These are phyloP conservation scores for Coptodon bakossiorum DNA, from an alignment of 2,113 vertebrate genomes.

Conservation along the genomic window DNA sequence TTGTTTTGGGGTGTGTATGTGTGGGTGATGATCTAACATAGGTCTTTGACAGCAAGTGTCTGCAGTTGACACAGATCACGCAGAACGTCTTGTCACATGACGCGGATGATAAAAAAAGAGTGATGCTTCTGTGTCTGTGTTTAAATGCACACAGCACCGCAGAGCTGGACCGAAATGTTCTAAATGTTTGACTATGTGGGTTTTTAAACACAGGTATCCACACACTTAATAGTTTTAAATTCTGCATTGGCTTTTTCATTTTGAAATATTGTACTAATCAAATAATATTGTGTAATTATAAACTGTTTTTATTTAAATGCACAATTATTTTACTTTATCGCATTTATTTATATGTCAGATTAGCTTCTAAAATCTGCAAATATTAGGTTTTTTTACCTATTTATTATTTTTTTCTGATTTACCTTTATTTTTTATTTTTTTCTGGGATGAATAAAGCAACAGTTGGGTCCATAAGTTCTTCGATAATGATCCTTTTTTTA, in stretches of 20 bases:
- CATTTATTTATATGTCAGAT: not conserved
- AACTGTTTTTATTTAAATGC: not conserved
- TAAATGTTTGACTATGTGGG: not conserved
- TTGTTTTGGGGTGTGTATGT: not conserved
- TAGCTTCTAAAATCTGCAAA: not conserved
- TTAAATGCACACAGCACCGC: not conserved
- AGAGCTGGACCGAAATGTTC: not conserved
- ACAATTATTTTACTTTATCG: not conserved
- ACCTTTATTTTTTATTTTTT: not conserved
- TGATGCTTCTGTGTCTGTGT: not conserved
- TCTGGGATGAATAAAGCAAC: not conserved
- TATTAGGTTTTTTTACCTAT: not conserved
- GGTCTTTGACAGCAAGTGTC: constrained; percentile 7
- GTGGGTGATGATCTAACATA: not conserved
- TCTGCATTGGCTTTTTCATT: not conserved
- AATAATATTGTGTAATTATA: not conserved
- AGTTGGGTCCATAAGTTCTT: not conserved
- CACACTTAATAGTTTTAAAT: not conserved
- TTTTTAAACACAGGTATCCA: not conserved
- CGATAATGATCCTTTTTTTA: not conserved
- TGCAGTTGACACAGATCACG: constrained; percentile 2
- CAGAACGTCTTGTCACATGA: constrained; percentile 12
- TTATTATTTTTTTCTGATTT: not conserved
- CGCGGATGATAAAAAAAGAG: not conserved
- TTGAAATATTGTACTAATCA: not conserved